Evolutionary conservation across 2,888 invertebrate genomes (phyloP), one percentile per base, ranked within the genome.

Genomic region (Eupithecia dodoneata): DNA sequence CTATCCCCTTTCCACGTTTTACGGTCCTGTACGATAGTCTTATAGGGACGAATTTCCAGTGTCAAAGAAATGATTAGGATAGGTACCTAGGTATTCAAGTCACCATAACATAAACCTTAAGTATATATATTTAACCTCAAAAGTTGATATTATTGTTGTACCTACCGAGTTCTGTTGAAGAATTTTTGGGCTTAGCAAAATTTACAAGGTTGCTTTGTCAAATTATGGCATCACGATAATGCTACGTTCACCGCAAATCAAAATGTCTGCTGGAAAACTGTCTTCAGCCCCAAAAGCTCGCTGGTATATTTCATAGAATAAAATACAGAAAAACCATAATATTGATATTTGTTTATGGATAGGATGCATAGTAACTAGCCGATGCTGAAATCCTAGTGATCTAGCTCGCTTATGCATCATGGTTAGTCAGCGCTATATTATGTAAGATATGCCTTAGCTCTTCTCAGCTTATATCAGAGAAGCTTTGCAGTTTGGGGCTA

Each of bases 201-300:
- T 45, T 52, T 67, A 67, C 55, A 72, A 72, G n/a, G 70, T 47
- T 70, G 72, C 76, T 75, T 81, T 81, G 65, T 59, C 42, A 65
- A 75, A 77, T 71, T 74, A 73, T 76, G 71, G 67, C 82, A 75
- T 82, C 76, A 71, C 73, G 72, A 81, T 81, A 81, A 81, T 73
- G 76, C 73, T 76, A 80, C 72, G 73, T 82, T 86, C 84, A 86
- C 85, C 74, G 87, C 85, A 87, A 87, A 86, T 85, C 83, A 82
- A 81, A 85, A 74, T 74, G 84, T 81, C 80, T 81, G 77, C 78
- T 80, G 77, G 74, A 72, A 79, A 79, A 78, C 81, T 83, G 83
- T 81, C 79, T 80, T 80, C 80, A 81, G 79, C 79, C 81, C 80
- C 81, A 80, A 72, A 81, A 82, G 76, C 78, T 63, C 67, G 75